Conservation (phyloP, 2,888 invertebrate species). For the Acholoe squamosa region DNA sequence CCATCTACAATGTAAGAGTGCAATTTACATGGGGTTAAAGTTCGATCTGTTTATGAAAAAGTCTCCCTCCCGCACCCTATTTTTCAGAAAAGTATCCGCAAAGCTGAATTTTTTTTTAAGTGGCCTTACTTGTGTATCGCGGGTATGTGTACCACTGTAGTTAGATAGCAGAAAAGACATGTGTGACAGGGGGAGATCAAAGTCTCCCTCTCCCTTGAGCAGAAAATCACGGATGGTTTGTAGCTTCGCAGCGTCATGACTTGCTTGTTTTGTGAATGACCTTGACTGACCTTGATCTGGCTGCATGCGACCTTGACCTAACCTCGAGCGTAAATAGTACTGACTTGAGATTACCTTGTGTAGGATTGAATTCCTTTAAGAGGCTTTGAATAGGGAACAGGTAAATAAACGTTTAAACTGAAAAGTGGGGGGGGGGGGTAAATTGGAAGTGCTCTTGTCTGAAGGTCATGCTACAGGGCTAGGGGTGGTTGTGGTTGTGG, state of each 20-base stretch:
- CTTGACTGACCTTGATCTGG: slow-evolving; percentile 18
- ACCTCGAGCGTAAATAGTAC: slow-evolving; percentile 16
- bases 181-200: slow-evolving; percentile 13
- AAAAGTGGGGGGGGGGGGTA: not conserved
- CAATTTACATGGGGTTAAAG: no score
- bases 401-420: not conserved
- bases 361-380: not conserved
- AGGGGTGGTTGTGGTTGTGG: no score
- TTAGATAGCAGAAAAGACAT: not conserved
- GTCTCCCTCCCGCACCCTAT: no score
- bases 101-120: no score
- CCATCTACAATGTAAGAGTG: no score
- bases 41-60: not conserved
- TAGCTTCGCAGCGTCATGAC: not conserved
- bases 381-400: not conserved
- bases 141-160: not conserved
- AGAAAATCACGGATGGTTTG: not conserved
- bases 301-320: not conserved
- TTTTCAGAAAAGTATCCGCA: no score
- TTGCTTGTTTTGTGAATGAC: not conserved
- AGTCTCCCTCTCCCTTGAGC: not conserved
- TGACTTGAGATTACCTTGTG: not conserved
- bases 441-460: not conserved
- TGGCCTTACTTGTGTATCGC: not conserved
- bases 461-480: not conserved